Evolutionary conservation across 2,797 vertebrate genomes (phyloP), one percentile per base, ranked within the genome.

Genomic region (Vultur gryphus): DNA sequence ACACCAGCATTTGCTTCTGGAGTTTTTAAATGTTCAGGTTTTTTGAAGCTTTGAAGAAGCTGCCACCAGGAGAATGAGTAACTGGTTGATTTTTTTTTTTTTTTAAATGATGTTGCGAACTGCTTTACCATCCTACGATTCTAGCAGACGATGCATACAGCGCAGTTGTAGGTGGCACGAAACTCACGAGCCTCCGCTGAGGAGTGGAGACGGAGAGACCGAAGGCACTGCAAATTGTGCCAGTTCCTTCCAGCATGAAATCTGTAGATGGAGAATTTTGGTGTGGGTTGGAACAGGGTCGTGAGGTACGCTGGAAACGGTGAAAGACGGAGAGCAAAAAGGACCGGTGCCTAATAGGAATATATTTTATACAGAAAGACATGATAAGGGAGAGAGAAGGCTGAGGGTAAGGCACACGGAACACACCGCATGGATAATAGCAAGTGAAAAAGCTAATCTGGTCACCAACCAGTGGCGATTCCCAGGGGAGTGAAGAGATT

Each of bases 391-490:
- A 51, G 35, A 61, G 37, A 28, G 72, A 15, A 72, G n/a, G 10
- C 44, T 66, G 48, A 51, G 16, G 9, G 8, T 14, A 41, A 25
- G 44, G 57, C 7, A 2, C 16, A 9, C 2, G 7, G 18, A 18
- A 17, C 1, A 1, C 3, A 2, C 9, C 24, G 67, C 4, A 0
- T 58, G 24, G 33, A 16, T 69, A 62, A 49, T 3, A 43, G 59
- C 33, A 25, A 57, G 43, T 49, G 57, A 51, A 39, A 65, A 83
- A 73, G 41, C 23, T 51, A 10, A 59, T 69, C 26, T 54, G 62
- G 46, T 78, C 61, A 49, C 57, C 11, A 28, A 8, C 3, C 1
- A 5, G 14, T 54, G 37, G 49, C 2, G 3, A 43, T 55, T 73
- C 58, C 29, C 17, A 35, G 18, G 48, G 20, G 48, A n/a, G 16